Evolutionary conservation across 2,797 vertebrate species (phyloP).

Genomic region (Pangasius krempfi): DNA sequence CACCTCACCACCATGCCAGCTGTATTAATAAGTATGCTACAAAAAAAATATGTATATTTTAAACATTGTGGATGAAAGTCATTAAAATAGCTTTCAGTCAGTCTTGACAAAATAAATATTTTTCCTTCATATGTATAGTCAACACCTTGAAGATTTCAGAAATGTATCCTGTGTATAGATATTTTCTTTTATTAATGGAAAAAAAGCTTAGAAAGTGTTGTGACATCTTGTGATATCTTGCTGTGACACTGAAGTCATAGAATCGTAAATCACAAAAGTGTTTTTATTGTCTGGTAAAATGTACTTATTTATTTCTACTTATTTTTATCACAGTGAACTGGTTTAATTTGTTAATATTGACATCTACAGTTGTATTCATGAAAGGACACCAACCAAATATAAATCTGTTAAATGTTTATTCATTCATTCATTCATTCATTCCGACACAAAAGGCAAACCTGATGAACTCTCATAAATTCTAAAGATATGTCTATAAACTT

Average conservation of each 20-base stretch:
- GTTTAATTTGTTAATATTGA: neutral
- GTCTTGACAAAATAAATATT: neutral
- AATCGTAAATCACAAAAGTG: neutral
- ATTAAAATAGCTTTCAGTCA: neutral
- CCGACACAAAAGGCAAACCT: constrained; percentile 27
- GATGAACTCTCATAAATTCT: constrained; percentile 3
- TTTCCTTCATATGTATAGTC: neutral
- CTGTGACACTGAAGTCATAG: neutral
- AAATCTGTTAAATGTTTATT: constrained; percentile 41
- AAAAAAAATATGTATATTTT: neutral
- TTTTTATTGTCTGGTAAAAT: neutral
- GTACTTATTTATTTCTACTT: neutral
- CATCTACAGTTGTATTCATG: neutral
- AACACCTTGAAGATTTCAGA: neutral
- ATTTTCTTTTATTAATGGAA: neutral
- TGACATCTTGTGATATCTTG: neutral
- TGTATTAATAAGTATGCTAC: neutral
- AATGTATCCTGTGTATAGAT: neutral
- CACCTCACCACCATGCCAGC: neutral
- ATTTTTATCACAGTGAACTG: neutral
- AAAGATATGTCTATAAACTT: constrained; percentile 9
- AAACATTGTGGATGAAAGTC: neutral
- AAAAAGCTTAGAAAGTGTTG: neutral
- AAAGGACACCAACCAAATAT: neutral
- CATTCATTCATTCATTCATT: constrained; percentile 14